Evolutionary conservation across 2,113 vertebrate species (phyloP), one percentile per base, ranked within the genome.

Genomic region (Chaenocephalus aceratus): DNA sequence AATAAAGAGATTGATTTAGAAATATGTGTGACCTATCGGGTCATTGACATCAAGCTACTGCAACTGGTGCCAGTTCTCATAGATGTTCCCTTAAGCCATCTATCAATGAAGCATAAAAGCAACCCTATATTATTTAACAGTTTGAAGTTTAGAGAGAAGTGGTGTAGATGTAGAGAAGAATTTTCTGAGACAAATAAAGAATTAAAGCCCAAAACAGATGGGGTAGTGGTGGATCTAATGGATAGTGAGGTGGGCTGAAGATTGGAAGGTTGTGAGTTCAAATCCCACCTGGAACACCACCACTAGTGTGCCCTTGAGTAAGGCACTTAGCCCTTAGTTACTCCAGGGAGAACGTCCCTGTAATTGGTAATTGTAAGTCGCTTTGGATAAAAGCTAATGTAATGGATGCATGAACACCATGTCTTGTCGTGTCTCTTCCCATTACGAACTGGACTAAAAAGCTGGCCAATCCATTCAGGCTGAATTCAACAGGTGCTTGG

Each of bases 1-100:
- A 83, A 87, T 84, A 87, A 78, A 71, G 49, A 64, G 60, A 77
- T 59, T 57, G 64, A 86, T 86, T 91, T 75, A 83, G 66, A 88
- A 63, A 65, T 86, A 18, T n/a, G 10, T 36, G 7, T 77, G 83
- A 84, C 82, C 83, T 63, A 41, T n/a, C 0, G 11, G 75, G 77
- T 88, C 84, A 85, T 14, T 74, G 81, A 82, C 81, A 83, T 88
- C 72, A 77, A 13, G 68, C 10, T 9, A 53, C 49, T 11, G 18
- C 57, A 78, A 70, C 30, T 45, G 12, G 21, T 52, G 66, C 74
- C 82, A 87, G 21, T 87, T 89, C 84, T 80, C 80, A 86, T 66
- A 62, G 36, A 82, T 49, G 48, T 58, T 48, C 36, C 51, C 9
- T 2, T 12, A 59, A 79, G 34, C 67, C 49, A 67, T 56, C 49